phyloP scores from a whole-genome alignment of 2,888 invertebrate genomes.

The Gortyna flavago region DNA sequence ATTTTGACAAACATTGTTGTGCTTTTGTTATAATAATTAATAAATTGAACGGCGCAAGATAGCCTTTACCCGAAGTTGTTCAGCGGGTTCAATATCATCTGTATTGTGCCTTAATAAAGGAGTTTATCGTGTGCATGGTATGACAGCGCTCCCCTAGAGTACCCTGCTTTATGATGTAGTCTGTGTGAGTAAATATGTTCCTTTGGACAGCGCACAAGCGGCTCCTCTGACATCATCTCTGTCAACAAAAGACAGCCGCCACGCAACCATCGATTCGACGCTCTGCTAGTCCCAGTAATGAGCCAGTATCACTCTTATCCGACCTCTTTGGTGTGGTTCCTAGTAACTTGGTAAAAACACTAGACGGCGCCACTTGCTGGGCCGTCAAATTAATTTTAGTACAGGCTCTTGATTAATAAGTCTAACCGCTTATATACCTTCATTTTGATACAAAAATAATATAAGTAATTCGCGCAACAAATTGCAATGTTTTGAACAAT shows the following conservation, averaged over 20 bases:
- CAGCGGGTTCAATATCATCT: background rate
- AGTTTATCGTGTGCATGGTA: no score
- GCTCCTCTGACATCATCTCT: background rate
- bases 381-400: background rate
- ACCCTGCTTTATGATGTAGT: no score
- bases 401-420: background rate
- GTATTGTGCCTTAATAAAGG: background rate
- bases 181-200: no score
- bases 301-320: background rate
- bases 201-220: background rate
- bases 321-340: background rate
- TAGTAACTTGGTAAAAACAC: background rate
- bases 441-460: background rate
- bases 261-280: background rate
- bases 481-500: slow-evolving; percentile 9
- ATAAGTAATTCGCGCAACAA: background rate
- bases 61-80: background rate
- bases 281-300: background rate
- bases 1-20: background rate
- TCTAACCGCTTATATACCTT: background rate
- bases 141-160: background rate
- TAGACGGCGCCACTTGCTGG: background rate
- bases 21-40: background rate
- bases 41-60: background rate
- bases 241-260: background rate